These are phyloP conservation scores for Eudasyphora cyanicolor DNA, from an alignment of 2,888 invertebrate genomes.

Conservation along the genomic window DNA sequence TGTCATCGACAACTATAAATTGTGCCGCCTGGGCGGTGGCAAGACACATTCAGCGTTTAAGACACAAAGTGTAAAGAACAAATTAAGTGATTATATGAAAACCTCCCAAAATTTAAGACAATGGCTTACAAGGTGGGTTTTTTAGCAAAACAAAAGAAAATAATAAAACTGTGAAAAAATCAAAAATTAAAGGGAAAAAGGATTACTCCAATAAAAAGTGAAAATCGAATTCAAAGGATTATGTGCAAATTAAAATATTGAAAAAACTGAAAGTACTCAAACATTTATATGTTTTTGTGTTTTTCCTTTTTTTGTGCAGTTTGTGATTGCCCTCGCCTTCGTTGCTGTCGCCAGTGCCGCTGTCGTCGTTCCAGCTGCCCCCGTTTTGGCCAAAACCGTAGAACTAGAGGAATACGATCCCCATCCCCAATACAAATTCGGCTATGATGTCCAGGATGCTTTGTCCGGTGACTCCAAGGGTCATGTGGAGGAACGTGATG, in stretches of 20 bases:
- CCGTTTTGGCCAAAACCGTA: constrained; percentile 69
- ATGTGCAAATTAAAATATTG: background rate
- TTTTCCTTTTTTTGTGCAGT: constrained; percentile 57
- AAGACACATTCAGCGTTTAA: constrained; percentile 75
- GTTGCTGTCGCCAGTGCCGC: constrained; percentile 62
- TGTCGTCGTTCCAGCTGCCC: constrained; percentile 71
- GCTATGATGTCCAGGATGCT: constrained; percentile 78
- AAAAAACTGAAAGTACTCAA: constrained; percentile 15
- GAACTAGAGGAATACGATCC: constrained; percentile 76
- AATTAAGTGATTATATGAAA: constrained; percentile 58
- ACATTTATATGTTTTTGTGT: constrained; percentile 26
- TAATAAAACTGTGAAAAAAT: background rate
- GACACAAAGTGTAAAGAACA: constrained; percentile 67
- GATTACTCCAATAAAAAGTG: background rate
- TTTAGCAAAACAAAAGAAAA: background rate
- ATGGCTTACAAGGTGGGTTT: constrained; percentile 73
- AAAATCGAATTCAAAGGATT: background rate
- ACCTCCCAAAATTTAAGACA: constrained; percentile 50
- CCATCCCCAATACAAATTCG: constrained; percentile 77
- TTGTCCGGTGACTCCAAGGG: constrained; percentile 79
- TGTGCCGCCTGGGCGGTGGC: constrained; percentile 60
- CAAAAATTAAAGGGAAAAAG: too few relatives aligned
- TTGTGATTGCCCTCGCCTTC: constrained; percentile 47
- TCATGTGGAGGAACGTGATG: constrained; percentile 78
- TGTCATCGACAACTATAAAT: constrained; percentile 72